These are phyloP conservation scores for Gambusia yucatana DNA, from an alignment of 2,797 vertebrate species.

Conservation along the genomic window DNA sequence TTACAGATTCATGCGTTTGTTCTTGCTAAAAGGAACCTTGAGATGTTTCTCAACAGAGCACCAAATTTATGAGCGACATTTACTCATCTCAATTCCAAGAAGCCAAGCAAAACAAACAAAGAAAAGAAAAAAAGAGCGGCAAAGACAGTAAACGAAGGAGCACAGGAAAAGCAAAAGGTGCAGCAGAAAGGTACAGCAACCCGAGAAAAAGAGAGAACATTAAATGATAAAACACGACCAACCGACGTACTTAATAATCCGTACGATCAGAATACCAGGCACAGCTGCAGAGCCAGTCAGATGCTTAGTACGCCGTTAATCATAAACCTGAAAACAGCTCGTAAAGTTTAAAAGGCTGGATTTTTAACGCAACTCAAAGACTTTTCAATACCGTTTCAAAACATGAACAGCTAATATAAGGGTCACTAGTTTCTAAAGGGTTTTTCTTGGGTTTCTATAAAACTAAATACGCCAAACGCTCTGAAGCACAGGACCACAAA, in stretches of 20 bases:
- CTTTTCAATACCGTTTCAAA: neutral
- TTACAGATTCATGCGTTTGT: conserved; percentile 44
- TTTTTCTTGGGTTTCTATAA: neutral
- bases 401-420: neutral
- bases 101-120: conserved; percentile 21
- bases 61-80: conserved; percentile 18
- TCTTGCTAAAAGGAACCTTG: conserved; percentile 24
- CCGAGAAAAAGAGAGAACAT: neutral
- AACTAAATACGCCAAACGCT: neutral
- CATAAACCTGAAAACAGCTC: neutral
- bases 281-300: neutral
- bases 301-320: conserved; percentile 7
- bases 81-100: neutral
- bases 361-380: neutral
- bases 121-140: too few relatives aligned
- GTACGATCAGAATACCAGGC: conserved; percentile 13
- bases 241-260: conserved; percentile 1
- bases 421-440: neutral
- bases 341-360: conserved; percentile 19
- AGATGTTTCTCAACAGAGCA: conserved; percentile 21
- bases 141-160: neutral
- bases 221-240: conserved; percentile 7
- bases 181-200: conserved; percentile 6
- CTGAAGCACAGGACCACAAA: neutral
- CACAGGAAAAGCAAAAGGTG: neutral